Evolutionary conservation across 2,888 invertebrate species (phyloP), one percentile per base, ranked within the genome.

Genomic region (Dolichopus griseipennis): DNA sequence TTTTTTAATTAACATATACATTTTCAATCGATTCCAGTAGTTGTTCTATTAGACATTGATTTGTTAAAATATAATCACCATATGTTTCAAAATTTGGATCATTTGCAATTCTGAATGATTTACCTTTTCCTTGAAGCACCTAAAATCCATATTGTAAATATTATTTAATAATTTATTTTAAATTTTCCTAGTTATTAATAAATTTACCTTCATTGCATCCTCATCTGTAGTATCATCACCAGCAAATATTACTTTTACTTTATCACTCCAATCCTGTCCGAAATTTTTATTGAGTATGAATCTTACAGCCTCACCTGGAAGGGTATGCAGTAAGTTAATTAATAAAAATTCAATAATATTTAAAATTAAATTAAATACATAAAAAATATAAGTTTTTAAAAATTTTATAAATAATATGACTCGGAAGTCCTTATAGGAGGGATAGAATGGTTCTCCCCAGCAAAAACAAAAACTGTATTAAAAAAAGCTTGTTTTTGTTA

Each of bases 171-270:
- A 21, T 65, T 34, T 61, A 68, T 34, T 67, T 65, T 65, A n/a
- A n/a, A n/a, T n/a, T 52, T 43, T 63, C 67, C 21, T 22, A n/a
- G 5, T 27, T 27, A n/a, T 27, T 27, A 27, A 62, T 18, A 34
- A 12, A 73, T 75, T 75, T 77, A 92, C 92, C 85, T 87, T 84
- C 91, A 94, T 93, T 61, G 93, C 93, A 79, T 94, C 93, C 82
- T 94, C 93, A 77, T 94, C 94, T 0, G 93, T 94, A 68, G 87
- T 88, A 79, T 93, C 94, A 79, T 94, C 93, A 70, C 94, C 94
- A 43, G 89, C 93, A 76, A 93, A 94, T 71, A 94, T 90, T 72
- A 93, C 88, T 72, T 88, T 83, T 67, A 88, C 85, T 65, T 89
- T 78, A 74, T 88, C 85, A 68, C 86, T 83, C 90, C 90, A 91